Conservation (phyloP, 2,888 invertebrate species). For the Ernsta delagoae region DNA sequence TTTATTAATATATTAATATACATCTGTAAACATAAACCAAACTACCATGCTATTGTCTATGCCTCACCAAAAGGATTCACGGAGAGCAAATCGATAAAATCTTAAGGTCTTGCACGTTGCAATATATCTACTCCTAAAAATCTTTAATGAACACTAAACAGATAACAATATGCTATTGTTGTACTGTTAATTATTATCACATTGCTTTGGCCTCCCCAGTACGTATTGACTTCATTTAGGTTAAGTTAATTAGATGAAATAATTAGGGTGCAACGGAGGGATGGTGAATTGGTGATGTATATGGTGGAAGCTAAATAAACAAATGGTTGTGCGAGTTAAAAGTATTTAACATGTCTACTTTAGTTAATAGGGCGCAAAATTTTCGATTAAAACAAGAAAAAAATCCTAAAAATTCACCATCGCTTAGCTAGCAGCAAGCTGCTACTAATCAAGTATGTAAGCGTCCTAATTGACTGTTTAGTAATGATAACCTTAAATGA, state of each 20-base stretch:
- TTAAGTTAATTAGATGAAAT: not conserved
- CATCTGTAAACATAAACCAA: not conserved
- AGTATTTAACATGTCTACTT: not conserved
- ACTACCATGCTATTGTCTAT: slow-evolving; percentile 19
- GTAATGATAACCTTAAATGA: too few species aligned
- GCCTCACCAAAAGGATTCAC: slow-evolving; percentile 25
- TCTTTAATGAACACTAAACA: slow-evolving; percentile 24
- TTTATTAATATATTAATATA: not conserved
- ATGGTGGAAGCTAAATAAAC: not conserved
- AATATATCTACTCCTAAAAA: slow-evolving; percentile 2
- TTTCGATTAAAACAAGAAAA: too few species aligned
- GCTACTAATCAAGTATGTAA: too few species aligned
- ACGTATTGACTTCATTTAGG: not conserved
- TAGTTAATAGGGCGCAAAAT: too few species aligned
- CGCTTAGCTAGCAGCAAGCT: too few species aligned
- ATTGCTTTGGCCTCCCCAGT: not conserved
- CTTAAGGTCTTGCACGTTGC: slow-evolving; percentile 20
- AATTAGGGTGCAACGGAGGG: not conserved
- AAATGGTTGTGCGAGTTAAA: not conserved
- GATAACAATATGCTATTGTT: slow-evolving; percentile 27
- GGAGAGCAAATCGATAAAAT: slow-evolving; percentile 21
- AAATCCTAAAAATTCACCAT: too few species aligned
- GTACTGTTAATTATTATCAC: slow-evolving; percentile 10
- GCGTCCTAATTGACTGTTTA: too few species aligned
- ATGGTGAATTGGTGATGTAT: not conserved